A percentile compares a stretch with the other conserved stretches of the same genome.
Conservation (phyloP, 1,140 invertebrate species). For the Drosophila lini region DNA sequence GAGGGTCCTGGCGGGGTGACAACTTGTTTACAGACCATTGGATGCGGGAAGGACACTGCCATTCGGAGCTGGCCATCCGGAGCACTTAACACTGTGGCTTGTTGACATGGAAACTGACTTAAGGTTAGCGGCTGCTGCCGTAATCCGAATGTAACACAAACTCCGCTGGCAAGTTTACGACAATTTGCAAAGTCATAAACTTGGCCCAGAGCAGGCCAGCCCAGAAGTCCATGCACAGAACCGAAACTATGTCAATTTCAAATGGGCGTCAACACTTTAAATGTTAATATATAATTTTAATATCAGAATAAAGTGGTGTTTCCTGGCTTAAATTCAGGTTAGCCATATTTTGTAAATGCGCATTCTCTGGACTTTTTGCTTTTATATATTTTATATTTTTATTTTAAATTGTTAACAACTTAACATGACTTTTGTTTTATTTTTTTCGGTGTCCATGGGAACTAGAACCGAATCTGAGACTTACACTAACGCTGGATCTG, state of each 20-base stretch:
- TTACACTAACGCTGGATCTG: constrained; percentile 6
- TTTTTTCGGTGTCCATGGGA: constrained; percentile 2
- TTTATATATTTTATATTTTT: background rate
- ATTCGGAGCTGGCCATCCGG: constrained; percentile 35
- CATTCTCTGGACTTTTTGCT: background rate
- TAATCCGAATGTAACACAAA: constrained; percentile 62
- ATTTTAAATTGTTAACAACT: background rate
- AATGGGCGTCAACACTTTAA: background rate
- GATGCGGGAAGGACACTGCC: constrained; percentile 32
- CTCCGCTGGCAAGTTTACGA: constrained; percentile 67
- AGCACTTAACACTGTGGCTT: constrained; percentile 50
- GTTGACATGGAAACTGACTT: constrained; percentile 75
- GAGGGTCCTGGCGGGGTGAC: constrained; percentile 7
- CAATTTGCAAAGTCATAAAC: constrained; percentile 67
- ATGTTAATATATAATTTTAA: background rate
- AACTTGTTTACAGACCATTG: constrained; percentile 68
- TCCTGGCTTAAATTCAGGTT: background rate
- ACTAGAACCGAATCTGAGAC: constrained; percentile 2
- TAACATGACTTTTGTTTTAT: background rate
- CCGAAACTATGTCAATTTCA: constrained; percentile 1
- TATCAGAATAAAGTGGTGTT: background rate
- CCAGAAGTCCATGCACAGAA: constrained; percentile 15
- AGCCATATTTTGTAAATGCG: background rate
- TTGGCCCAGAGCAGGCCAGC: constrained; percentile 31
- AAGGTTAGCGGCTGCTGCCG: constrained; percentile 53